Conservation (phyloP, 2,113 vertebrate species). For the Dendrocopos noguchii region DNA sequence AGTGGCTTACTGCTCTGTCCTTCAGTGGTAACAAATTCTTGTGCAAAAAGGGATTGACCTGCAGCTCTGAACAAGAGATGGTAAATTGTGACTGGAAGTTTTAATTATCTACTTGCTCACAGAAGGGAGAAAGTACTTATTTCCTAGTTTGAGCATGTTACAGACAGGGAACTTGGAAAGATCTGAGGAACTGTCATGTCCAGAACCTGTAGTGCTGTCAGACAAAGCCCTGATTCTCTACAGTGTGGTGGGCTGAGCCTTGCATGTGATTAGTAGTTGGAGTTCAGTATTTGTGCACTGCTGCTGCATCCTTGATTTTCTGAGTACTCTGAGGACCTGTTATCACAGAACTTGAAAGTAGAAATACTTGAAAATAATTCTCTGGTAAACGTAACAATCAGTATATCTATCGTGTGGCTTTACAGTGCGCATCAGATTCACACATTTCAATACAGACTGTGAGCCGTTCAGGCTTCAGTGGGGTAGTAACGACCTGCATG, state of each 20-base stretch:
- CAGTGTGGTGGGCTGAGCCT: neutral
- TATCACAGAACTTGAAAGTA: neutral
- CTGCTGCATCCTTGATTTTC: neutral
- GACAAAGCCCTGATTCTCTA: neutral
- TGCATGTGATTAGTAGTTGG: rapidly evolving
- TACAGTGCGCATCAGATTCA: rapidly evolving
- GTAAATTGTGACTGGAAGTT: neutral
- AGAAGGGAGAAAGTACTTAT: neutral
- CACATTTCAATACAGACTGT: rapidly evolving
- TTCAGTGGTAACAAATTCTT: conserved; percentile 44
- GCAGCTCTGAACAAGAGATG: neutral
- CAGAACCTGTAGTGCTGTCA: neutral
- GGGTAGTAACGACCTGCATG: neutral
- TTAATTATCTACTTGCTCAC: neutral
- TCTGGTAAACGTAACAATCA: neutral
- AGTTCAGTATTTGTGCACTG: neutral
- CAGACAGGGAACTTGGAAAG: neutral
- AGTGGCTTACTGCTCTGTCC: conserved; percentile 44
- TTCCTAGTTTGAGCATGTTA: neutral
- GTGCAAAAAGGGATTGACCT: conserved; percentile 48
- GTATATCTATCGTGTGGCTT: rapidly evolving
- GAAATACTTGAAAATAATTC: neutral
- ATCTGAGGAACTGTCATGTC: neutral
- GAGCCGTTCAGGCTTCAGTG: neutral
- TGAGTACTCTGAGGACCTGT: neutral